Base-by-base conservation (phyloP, 2,888 invertebrate species). In the Prosapia bicincta region DNA sequence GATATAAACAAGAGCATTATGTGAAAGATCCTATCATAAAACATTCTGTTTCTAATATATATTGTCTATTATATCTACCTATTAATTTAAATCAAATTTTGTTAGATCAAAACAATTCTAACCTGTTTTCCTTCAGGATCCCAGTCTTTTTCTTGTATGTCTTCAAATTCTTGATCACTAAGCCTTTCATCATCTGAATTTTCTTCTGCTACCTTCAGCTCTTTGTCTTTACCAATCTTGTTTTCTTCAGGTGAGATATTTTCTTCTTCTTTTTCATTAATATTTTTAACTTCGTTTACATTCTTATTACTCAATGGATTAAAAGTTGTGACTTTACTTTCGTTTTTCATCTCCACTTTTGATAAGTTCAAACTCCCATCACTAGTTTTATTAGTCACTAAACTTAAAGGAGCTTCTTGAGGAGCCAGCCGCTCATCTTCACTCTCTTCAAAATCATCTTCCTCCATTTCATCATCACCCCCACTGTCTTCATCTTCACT, bases 401-500 rank as follows among this genome's bases (percentile, higher is more conserved):
- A 67, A 72, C 72, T 72, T 25, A 72, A 28, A 32, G 72, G 72
- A 72, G 38, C 72, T 38, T 72, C 72, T 72, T 72, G 72, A 20
- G 54, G 54, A 54, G 54, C 20, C 20, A 54, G 3, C 2, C 54
- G 2, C 20, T 54, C 54, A 20, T 54, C 54, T 54, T 54, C 54
- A 54, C 54, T 54, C 3, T 54, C 20, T n/a, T 54, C 20, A 73
- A 20, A 70, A 74, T 54, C 72, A 72, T 24, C 72, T 77, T 20
- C 76, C 77, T 26, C 79, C 20, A 75, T 72, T 7, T 76, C 77
- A 1, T 76, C 77, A 13, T 68, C 75, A 6, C 78, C 79, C 70
- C 79, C 80, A 23, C 79, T 79, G 43, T 79, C 79, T 38, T 78
- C 78, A 13, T 71, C 76, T 24, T 79, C 79, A 5, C 79, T 79